Evolutionary conservation across 2,888 invertebrate genomes (phyloP), one percentile per base, ranked within the genome.

Genomic region (Cataglyphis livida): DNA sequence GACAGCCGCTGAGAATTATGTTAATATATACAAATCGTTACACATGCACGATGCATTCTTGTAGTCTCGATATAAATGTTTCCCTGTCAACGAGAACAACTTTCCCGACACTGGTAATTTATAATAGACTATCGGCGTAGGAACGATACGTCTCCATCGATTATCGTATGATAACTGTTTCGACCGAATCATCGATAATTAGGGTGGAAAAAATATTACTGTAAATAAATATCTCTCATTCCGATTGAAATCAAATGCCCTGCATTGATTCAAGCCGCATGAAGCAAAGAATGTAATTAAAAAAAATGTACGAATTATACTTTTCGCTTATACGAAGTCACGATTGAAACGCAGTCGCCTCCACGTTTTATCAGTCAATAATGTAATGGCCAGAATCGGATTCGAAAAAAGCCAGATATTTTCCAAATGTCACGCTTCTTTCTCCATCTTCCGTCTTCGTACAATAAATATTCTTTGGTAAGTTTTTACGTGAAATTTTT

Each of bases 21-120:
- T 89, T 87, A 89, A 82, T 89, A 87, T 73, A 74, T 84, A 88
- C 74, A 87, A 79, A 70, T 87, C 62, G 84, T 89, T 87, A 87
- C 88, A 62, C 89, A 89, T 89, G 89, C 89, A 89, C 87, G 74
- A 70, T 81, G 81, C 82, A 82, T 81, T 68, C 66, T 84, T 76
- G 59, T 73, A 85, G 82, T 75, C 78, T 87, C 81, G 75, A 87
- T 64, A 82, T 73, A 75, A 83, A 66, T 79, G 28, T 28, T 78
- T 78, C 83, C 78, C 71, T 59, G 66, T 81, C 83, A 84, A 83
- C 66, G 71, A 79, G 81, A n/a, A 51, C 82, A 88, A 81, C 79
- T 51, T 51, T 3, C 64, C 61, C 74, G 81, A 86, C 51, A 84
- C 32, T 68, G 76, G 32, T 82, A 71, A 18, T 61, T 75, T 48